Evolutionary conservation across 2,113 vertebrate species (phyloP), one percentile per base, ranked within the genome.

Genomic region (Etia nguti): DNA sequence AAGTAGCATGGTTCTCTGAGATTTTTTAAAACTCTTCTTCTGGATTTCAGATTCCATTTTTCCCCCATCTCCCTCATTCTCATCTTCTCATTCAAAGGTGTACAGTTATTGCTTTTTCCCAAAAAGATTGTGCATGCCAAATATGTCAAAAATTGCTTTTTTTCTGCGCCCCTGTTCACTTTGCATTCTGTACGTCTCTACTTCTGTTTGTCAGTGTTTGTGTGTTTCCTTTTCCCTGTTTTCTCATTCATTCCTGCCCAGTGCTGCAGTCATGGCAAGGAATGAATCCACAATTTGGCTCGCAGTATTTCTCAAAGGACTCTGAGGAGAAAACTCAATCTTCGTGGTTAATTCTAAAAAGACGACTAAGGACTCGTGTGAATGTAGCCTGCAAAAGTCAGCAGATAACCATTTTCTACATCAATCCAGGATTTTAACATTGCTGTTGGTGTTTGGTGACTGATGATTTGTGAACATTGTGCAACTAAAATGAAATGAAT

Each of bases 211-310:
- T 87, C 34, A 9, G 62, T 68, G 73, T 90, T 34, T 82, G 68
- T 83, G 81, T 81, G 56, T 86, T 84, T 77, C 52, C 24, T 59
- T 48, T 57, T 73, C 43, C 59, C 9, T 10, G 5, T 86, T 84
- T 93, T 86, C 48, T 89, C 82, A 85, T 82, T 91, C 65, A 86
- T 82, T 84, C 79, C 24, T 26, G 73, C 81, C 79, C 82, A 34
- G 22, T 41, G 79, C 80, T 83, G 75, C 87, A 92, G 85, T 46
- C 70, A 68, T 26, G 82, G 56, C 48, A 6, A 77, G 82, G 80
- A 56, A 87, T 82, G 90, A 91, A 94, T 90, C 87, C 88, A 88
- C 46, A 89, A 88, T 86, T 89, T 48, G 65, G 26, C 77, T 79
- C 26, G 16, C 46, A 15, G 36, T 86, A 68, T 85, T 93, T 90